These are phyloP conservation scores for Apodemia duryi DNA, from an alignment of 2,888 invertebrate genomes.

Conservation along the genomic window DNA sequence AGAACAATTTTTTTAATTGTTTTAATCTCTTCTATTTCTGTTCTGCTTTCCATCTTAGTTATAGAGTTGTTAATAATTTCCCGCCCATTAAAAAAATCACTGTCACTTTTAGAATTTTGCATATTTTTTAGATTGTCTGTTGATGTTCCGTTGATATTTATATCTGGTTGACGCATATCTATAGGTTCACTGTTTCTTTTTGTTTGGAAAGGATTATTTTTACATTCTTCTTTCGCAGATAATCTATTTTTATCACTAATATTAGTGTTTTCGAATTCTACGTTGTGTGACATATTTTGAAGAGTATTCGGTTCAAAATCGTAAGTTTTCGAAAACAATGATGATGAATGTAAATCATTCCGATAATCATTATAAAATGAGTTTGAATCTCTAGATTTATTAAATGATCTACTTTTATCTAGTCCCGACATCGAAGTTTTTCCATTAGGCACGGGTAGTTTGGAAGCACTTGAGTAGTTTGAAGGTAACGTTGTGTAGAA, in stretches of 20 bases:
- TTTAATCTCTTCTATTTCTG: conserved; percentile 68
- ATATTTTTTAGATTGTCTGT: conserved; percentile 45
- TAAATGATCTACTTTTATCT: conserved; percentile 52
- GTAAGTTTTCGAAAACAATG: conserved; percentile 42
- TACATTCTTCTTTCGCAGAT: conserved; percentile 32
- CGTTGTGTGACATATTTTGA: not conserved
- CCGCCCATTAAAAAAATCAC: conserved; percentile 54
- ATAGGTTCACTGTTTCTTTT: conserved; percentile 59
- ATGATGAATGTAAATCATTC: conserved; percentile 27
- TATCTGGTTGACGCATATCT: conserved; percentile 47
- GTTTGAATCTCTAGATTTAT: conserved; percentile 48
- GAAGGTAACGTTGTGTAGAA: conserved; percentile 71
- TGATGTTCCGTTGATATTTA: conserved; percentile 45
- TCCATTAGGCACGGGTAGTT: conserved; percentile 65
- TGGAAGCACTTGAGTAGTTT: conserved; percentile 64
- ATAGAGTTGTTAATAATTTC: conserved; percentile 59
- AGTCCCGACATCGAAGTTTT: conserved; percentile 50
- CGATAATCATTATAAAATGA: conserved; percentile 41
- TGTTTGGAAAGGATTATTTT: conserved; percentile 57
- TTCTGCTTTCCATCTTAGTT: conserved; percentile 60
- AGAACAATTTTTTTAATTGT: conserved; percentile 69
- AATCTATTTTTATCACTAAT: conserved; percentile 43
- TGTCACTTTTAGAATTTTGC: conserved; percentile 58
- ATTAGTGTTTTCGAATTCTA: not conserved
- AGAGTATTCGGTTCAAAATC: conserved; percentile 42